phyloP scores from a whole-genome alignment of 2,113 vertebrate species.

The Craseonycteris thonglongyai region DNA sequence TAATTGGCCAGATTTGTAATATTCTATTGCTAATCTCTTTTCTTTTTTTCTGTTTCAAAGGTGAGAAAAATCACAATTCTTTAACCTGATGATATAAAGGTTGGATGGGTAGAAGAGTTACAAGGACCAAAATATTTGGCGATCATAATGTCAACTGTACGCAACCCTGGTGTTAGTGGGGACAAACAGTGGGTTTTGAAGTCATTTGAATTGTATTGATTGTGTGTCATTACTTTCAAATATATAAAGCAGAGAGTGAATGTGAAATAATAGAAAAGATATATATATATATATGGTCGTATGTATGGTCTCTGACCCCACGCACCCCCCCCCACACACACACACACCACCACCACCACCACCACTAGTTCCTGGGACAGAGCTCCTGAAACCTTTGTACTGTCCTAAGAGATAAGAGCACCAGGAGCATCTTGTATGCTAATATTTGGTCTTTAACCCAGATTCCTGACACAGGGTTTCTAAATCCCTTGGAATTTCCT shows the following conservation, averaged over 20 bases:
- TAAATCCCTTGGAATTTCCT: neutral
- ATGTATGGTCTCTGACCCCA: neutral
- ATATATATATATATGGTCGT: neutral
- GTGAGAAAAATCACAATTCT: conserved; percentile 89
- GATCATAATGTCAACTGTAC: conserved; percentile 88
- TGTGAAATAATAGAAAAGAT: neutral
- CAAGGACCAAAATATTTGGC: conserved; percentile 90
- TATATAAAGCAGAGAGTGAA: neutral
- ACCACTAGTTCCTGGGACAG: neutral
- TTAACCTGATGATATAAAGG: conserved; percentile 86
- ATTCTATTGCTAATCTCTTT: neutral
- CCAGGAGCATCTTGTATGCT: neutral
- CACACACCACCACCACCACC: no score
- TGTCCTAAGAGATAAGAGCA: neutral
- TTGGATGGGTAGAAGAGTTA: conserved; percentile 92
- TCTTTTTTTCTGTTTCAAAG: conserved; percentile 63
- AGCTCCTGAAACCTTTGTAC: neutral
- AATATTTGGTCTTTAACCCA: neutral
- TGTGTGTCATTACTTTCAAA: neutral
- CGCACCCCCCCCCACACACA: no score
- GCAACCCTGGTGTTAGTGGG: conserved; percentile 8
- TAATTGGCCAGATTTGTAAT: neutral
- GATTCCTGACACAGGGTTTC: neutral
- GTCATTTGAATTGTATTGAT: neutral
- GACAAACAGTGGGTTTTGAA: neutral